Evolutionary conservation across 2,888 invertebrate species (phyloP).

Genomic region (Cheilosia vulpina): DNA sequence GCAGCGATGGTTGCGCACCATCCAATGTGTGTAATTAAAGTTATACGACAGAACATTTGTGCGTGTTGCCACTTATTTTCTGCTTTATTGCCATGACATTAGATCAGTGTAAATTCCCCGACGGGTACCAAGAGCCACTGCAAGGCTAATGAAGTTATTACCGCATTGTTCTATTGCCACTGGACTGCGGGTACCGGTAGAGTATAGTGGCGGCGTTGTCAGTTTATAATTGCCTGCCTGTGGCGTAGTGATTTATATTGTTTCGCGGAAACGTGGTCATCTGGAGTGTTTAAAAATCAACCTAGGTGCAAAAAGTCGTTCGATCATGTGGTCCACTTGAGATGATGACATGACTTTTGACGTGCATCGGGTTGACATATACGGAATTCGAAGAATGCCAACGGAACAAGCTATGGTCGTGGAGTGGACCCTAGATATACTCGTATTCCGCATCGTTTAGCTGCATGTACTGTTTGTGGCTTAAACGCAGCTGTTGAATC

Average conservation of each 20-base stretch:
- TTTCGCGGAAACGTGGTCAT: constrained; percentile 37
- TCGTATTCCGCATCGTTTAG: no score
- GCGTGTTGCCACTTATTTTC: constrained; percentile 69
- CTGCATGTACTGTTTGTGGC: no score
- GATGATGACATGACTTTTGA: constrained; percentile 44
- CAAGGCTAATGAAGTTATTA: constrained; percentile 71
- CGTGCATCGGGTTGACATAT: constrained; percentile 35
- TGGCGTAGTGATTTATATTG: constrained; percentile 64
- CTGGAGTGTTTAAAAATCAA: constrained; percentile 47
- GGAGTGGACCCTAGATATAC: no score
- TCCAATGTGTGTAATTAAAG: constrained; percentile 68
- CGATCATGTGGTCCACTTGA: constrained; percentile 16
- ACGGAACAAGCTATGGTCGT: neutral
- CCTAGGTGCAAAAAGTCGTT: constrained; percentile 60
- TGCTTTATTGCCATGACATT: constrained; percentile 41
- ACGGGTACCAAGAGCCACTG: constrained; percentile 44
- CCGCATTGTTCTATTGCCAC: constrained; percentile 57
- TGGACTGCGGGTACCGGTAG: neutral
- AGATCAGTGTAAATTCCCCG: constrained; percentile 64
- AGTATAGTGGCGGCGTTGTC: constrained; percentile 27
- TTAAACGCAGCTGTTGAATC: no score
- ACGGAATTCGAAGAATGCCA: constrained; percentile 32
- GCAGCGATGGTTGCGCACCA: constrained; percentile 31
- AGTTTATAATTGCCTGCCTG: constrained; percentile 69
- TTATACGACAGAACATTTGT: constrained; percentile 59